These are phyloP conservation scores for Galaxea fascicularis DNA, from an alignment of 92 coral and sea anemone genomes.

Conservation along the genomic window DNA sequence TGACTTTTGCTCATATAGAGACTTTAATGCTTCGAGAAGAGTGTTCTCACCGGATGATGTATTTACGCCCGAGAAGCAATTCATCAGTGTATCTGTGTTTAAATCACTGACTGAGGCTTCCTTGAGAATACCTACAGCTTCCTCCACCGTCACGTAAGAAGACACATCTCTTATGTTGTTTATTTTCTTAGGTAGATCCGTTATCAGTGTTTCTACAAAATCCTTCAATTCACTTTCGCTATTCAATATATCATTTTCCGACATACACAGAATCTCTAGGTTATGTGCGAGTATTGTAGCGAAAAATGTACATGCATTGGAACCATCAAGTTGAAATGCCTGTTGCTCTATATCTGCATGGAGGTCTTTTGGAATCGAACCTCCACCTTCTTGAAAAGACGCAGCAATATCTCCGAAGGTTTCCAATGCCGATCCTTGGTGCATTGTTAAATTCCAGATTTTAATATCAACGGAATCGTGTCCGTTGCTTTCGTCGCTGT, in stretches of 20 bases:
- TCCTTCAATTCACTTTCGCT: constrained; percentile 13
- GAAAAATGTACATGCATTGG: constrained; percentile 62
- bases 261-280: not conserved
- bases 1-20: not conserved
- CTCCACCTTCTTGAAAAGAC: constrained; percentile 37
- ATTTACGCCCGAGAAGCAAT: constrained; percentile 13
- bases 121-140: constrained; percentile 26
- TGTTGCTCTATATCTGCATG: constrained; percentile 21
- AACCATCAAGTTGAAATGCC: constrained; percentile 42
- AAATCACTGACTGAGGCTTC: constrained; percentile 1
- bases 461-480: constrained; percentile 11
- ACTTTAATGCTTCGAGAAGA: not conserved
- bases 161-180: constrained; percentile 41
- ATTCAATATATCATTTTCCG: constrained; percentile 1
- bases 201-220: constrained; percentile 38
- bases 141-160: constrained; percentile 42
- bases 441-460: constrained; percentile 27
- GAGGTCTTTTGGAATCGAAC: constrained; percentile 12
- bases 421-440: constrained; percentile 43
- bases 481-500: constrained; percentile 16
- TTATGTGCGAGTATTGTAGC: constrained; percentile 22
- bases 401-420: constrained; percentile 42
- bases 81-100: constrained; percentile 14
- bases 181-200: constrained; percentile 42
- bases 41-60: no score